Base-by-base conservation (phyloP, 1,140 invertebrate genomes). In the Mya arenaria region DNA sequence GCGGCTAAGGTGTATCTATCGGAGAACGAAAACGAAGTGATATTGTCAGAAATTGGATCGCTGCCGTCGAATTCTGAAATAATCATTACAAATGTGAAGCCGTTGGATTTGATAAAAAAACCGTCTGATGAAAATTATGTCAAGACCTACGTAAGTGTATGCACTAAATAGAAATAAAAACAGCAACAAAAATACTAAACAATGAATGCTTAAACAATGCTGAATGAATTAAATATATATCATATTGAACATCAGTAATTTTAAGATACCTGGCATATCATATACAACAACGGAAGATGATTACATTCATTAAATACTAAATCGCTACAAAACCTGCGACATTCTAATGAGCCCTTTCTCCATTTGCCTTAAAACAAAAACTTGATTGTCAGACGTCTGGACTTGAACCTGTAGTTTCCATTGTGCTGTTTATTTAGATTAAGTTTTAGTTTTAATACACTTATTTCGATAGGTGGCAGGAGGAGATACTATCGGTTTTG, bases 61-160 rank as follows among this genome's bases (percentile, higher is more conserved):
- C 82, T 84, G 8, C 65, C 80, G 8, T 23, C 41, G 15, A 65
- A 74, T 5, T 63, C 74, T 4, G 60, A 82, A 28, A 55, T 83
- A 17, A 63, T 83, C 58, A 81, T 86, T 41, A 83, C 79, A 36
- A 86, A 86, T 60, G 72, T 86, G 3, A 56, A 77, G 8, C 83
- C 85, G 48, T 72, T 73, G 17, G 1, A 3, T 25, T 74, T 73
- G 15, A 75, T 86, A 17, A 19, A 32, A 74, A 28, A 62, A 19
- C 4, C 19, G n/a, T 25, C 13, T 62, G 58, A 32, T 32, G 30
- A 62, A 3, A 4, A 62, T 4, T 32, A 56, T 15, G 19, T 8
- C 8, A 19, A 62, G 36, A n/a, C 30, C 8, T 32, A 62, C 8
- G 36, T 62, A 15, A 8, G 25, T 23, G 13, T 10, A 30, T 30